These are phyloP conservation scores for Drosophila carrolli DNA, from an alignment of 1,140 invertebrate genomes.

Conservation along the genomic window DNA sequence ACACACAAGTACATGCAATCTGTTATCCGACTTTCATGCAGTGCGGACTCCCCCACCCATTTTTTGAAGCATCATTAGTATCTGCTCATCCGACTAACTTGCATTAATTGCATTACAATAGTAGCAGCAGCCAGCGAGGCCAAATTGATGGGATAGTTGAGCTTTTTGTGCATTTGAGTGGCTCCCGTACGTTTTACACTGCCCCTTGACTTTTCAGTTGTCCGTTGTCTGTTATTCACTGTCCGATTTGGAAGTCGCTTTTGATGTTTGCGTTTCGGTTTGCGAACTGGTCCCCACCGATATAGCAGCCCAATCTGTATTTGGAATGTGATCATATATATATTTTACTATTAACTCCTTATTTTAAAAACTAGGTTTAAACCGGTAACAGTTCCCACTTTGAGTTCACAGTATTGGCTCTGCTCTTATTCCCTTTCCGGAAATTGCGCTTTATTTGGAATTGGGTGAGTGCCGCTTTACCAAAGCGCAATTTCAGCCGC, in stretches of 20 bases:
- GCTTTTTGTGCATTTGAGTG: conserved; percentile 24
- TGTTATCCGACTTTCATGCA: neutral
- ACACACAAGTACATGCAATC: conserved; percentile 8
- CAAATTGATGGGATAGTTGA: conserved; percentile 36
- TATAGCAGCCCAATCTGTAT: too few relatives aligned
- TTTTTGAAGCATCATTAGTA: neutral
- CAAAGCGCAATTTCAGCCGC: too few relatives aligned
- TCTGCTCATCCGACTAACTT: conserved; percentile 26
- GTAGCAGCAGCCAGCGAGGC: neutral
- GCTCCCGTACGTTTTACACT: conserved; percentile 1
- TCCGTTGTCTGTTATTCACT: neutral
- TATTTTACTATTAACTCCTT: too few relatives aligned
- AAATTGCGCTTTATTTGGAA: too few relatives aligned
- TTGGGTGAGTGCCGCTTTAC: neutral
- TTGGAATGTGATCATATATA: too few relatives aligned
- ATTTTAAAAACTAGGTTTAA: too few relatives aligned
- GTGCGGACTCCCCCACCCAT: neutral
- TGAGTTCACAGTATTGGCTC: too few relatives aligned
- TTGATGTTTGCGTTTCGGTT: too few relatives aligned
- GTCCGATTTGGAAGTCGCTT: neutral
- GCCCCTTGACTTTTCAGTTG: neutral
- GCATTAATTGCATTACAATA: conserved; percentile 46
- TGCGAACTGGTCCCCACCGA: too few relatives aligned
- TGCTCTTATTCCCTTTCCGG: too few relatives aligned
- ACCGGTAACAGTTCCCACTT: too few relatives aligned